Evolutionary conservation across 2,888 invertebrate species (phyloP).

Genomic region (Teleiodes luculella): DNA sequence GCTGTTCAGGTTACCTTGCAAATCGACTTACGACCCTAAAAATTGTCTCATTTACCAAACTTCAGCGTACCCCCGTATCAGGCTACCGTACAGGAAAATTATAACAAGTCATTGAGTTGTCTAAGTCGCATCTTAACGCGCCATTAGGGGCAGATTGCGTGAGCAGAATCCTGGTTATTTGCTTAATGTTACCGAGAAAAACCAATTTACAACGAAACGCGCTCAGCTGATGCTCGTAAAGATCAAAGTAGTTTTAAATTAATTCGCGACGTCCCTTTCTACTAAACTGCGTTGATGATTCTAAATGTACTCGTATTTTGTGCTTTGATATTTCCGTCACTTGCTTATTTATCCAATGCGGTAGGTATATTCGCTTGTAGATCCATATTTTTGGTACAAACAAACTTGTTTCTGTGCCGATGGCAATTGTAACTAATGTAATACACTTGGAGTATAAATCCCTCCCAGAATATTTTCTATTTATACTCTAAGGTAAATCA

Average conservation of each 20-base stretch:
- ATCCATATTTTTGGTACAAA: too few relatives aligned
- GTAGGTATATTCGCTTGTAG: too few relatives aligned
- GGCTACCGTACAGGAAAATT: conserved; percentile 44
- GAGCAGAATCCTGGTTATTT: conserved; percentile 63
- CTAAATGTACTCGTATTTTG: too few relatives aligned
- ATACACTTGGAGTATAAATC: too few relatives aligned
- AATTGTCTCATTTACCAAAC: conserved; percentile 28
- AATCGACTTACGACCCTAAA: background rate
- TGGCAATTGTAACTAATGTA: too few relatives aligned
- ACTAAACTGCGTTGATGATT: too few relatives aligned
- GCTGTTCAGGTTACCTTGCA: background rate
- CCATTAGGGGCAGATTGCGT: conserved; percentile 70
- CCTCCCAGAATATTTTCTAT: too few relatives aligned
- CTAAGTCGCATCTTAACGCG: conserved; percentile 66
- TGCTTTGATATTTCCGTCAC: too few relatives aligned
- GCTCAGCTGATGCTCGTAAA: conserved; percentile 15
- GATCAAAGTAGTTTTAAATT: conserved; percentile 25
- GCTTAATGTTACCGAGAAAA: conserved; percentile 68
- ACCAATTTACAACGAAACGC: conserved; percentile 54
- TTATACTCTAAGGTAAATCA: too few relatives aligned
- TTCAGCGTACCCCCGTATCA: conserved; percentile 30
- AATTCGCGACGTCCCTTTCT: conserved; percentile 3
- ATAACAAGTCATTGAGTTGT: conserved; percentile 64
- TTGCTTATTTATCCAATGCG: too few relatives aligned
- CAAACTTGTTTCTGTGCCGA: too few relatives aligned